These are phyloP conservation scores for Cyphomyrus discorhynchus DNA, from an alignment of 2,113 vertebrate species.

Conservation along the genomic window DNA sequence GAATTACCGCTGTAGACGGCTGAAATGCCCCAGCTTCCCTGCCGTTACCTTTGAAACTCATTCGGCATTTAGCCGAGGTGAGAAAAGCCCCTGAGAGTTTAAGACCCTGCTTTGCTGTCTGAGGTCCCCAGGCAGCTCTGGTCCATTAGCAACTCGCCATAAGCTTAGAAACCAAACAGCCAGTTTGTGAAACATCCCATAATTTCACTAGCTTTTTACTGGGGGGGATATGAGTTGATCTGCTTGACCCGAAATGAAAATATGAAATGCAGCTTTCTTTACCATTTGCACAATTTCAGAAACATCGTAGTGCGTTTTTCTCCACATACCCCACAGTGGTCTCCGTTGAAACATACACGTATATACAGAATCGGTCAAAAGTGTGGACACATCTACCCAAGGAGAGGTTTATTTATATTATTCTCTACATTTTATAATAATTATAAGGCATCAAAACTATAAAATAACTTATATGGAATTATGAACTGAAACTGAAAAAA, in stretches of 20 bases:
- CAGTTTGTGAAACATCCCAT: neutral
- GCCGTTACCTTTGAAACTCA: neutral
- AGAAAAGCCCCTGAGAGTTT: neutral
- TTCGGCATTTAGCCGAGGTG: neutral
- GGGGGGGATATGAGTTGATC: neutral
- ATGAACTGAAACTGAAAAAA: neutral
- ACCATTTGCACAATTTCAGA: neutral
- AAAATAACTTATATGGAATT: neutral
- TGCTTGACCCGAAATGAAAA: neutral
- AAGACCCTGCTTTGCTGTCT: neutral
- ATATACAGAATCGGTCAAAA: neutral
- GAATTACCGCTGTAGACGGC: neutral
- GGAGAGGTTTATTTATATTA: neutral
- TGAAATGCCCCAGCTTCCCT: neutral
- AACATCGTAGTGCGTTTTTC: neutral
- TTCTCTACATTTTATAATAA: neutral
- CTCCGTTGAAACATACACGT: neutral
- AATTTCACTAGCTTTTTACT: neutral
- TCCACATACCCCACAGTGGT: neutral
- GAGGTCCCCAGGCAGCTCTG: neutral
- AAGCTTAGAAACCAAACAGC: neutral
- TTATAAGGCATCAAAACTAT: neutral
- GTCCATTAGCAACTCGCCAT: slow-evolving; percentile 3
- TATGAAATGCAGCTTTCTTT: neutral
- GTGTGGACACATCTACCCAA: neutral